Percentiles rank a stretch among this genome's conserved stretches.
These are phyloP conservation scores for Vollenhovia emeryi DNA, from an alignment of 1,140 invertebrate species.

Conservation along the genomic window DNA sequence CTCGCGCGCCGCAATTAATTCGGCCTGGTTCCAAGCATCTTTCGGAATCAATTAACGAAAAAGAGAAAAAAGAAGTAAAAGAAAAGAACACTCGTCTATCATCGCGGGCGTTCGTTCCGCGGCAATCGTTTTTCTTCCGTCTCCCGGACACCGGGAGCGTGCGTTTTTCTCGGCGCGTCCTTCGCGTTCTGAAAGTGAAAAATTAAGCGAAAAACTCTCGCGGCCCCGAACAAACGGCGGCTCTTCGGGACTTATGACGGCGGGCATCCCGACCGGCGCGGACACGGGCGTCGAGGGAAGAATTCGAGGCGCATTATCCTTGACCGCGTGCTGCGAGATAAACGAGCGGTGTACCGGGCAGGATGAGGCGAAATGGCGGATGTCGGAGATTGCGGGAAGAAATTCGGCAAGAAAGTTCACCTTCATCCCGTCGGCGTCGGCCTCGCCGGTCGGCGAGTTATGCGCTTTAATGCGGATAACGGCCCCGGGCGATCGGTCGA, in stretches of 20 bases:
- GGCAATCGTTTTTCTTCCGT: constrained; percentile 33
- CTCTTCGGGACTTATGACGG: constrained; percentile 51
- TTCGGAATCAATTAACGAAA: constrained; percentile 40
- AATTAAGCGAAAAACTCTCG: constrained; percentile 55
- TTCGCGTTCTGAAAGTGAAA: constrained; percentile 51
- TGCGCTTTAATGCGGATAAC: constrained; percentile 38
- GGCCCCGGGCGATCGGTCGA: background rate
- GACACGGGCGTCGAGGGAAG: background rate
- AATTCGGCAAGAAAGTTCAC: constrained; percentile 53
- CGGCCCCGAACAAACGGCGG: constrained; percentile 47
- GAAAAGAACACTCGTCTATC: constrained; percentile 20
- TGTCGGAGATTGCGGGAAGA: constrained; percentile 51
- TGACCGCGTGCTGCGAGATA: constrained; percentile 56
- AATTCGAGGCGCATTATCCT: constrained; percentile 55
- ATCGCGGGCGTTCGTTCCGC: constrained; percentile 3
- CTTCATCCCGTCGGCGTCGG: constrained; percentile 4
- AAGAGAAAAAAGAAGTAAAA: too few relatives aligned
- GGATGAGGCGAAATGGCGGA: constrained; percentile 36
- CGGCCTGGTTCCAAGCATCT: background rate
- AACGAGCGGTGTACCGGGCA: constrained; percentile 46
- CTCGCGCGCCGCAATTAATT: background rate
- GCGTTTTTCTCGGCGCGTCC: constrained; percentile 31
- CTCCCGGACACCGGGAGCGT: constrained; percentile 2
- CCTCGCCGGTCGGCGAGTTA: constrained; percentile 9
- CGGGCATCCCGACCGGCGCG: background rate